Evolutionary conservation across 2,797 vertebrate genomes (phyloP).

Genomic region (Nasua narica): DNA sequence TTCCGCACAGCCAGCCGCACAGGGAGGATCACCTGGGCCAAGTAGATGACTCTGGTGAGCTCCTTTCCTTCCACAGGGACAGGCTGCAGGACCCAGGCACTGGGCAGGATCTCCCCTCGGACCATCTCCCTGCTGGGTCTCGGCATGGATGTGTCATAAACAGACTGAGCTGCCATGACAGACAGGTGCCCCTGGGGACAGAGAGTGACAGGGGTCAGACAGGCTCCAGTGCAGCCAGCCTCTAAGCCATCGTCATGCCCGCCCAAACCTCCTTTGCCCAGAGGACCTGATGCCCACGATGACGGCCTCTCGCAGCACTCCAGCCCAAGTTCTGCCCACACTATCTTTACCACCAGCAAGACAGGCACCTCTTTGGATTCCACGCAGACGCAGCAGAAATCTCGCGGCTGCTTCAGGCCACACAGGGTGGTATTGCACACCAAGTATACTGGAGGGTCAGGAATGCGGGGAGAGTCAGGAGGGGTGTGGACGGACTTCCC

Average conservation of each 20-base stretch:
- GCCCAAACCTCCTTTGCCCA: neutral
- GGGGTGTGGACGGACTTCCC: neutral
- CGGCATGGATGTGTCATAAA: constrained; percentile 94
- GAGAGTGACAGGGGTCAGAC: neutral
- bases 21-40: constrained; percentile 89
- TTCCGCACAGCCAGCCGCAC: too few species aligned
- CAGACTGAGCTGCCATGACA: constrained; percentile 93
- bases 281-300: neutral
- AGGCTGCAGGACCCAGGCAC: constrained; percentile 95
- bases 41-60: constrained; percentile 89
- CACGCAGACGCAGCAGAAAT: constrained; percentile 97
- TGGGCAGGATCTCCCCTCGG: constrained; percentile 95
- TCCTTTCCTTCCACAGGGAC: constrained; percentile 86
- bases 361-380: constrained; percentile 91
- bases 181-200: constrained; percentile 86
- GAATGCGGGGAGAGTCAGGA: neutral
- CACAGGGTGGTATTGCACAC: constrained; percentile 90
- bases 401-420: constrained; percentile 93
- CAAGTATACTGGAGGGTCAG: constrained; percentile 88
- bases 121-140: constrained; percentile 89
- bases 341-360: neutral
- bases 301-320: neutral
- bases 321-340: neutral
- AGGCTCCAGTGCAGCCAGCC: neutral
- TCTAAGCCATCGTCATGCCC: neutral